Evolutionary conservation across 2,113 vertebrate genomes (phyloP), one percentile per base, ranked within the genome.

Genomic region (Serilophus lunatus): DNA sequence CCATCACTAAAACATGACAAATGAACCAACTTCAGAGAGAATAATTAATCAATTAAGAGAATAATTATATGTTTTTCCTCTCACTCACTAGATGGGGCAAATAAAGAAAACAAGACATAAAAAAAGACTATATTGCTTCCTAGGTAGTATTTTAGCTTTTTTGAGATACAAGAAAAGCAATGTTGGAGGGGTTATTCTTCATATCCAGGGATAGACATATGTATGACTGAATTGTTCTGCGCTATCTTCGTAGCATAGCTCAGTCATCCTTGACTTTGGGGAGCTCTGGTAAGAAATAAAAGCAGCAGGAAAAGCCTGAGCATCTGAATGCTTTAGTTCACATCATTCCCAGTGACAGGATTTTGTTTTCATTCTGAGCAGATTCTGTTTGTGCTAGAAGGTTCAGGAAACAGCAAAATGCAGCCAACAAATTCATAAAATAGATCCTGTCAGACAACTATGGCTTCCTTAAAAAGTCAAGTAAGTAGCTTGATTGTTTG

Each of bases 381-480:
- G 68, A 78, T 90, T 93, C 79, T 93, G 40, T 85, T 91, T 89
- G 74, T 89, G 50, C 74, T 92, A 68, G 81, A 92, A 85, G 29
- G 54, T 84, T 93, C 84, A 90, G 57, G 42, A 87, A 50, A 79
- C 53, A 65, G 87, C 15, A 85, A 57, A 88, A 88, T 44, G 56
- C 66, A 96, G 87, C 65, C 86, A 92, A 78, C 18, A 80, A 72
- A 79, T 22, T 76, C 68, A 88, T 47, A 65, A 90, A 91, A 84
- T 66, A 94, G 66, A 88, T 86, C 56, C 7, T 93, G 69, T 91
- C 90, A 97, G 93, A 96, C 60, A 92, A 68, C 56, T 47, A 68
- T 17, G 31, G 57, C 33, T 91, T 75, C 80, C 72, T 86, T 83
- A 56, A 91, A 88, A 93, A 89, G 88, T 33, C 38, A 49, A 88